Evolutionary conservation across 64 coral and sea anemone species (phyloP).

Genomic region (Montipora foliosa): DNA sequence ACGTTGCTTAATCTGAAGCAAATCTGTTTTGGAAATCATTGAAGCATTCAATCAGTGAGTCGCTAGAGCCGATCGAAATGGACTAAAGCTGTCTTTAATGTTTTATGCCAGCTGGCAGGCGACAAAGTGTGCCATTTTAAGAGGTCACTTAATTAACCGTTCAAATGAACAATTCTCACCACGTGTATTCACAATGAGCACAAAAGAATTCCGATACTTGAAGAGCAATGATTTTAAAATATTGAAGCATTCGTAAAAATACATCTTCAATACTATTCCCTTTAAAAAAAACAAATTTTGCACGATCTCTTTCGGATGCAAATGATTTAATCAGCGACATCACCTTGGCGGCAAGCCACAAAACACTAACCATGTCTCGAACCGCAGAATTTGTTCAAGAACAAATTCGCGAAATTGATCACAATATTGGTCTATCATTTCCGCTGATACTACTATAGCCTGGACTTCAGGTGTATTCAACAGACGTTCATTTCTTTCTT

Average conservation of each 20-base stretch:
- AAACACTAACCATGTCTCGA: not conserved
- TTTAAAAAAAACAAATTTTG: not conserved
- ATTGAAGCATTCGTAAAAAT: not conserved
- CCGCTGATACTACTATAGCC: no score
- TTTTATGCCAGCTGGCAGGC: not conserved
- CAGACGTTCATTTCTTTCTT: no score
- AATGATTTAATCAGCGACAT: not conserved
- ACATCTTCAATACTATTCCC: not conserved
- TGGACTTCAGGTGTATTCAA: no score
- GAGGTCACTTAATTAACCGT: not conserved
- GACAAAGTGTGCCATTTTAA: slow-evolving; percentile 3
- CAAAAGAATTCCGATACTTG: slow-evolving; percentile 52
- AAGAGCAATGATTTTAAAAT: not conserved
- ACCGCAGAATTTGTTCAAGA: no score
- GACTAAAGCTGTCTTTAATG: not conserved
- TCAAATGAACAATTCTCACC: slow-evolving; percentile 15
- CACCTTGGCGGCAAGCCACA: not conserved
- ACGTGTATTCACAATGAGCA: not conserved
- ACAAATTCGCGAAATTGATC: no score
- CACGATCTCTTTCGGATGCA: not conserved
- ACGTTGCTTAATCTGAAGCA: not conserved
- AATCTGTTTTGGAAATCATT: not conserved
- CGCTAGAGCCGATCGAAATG: not conserved
- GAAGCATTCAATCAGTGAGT: not conserved
- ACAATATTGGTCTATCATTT: no score